A percentile compares a stretch with the other conserved stretches of the same genome.
phyloP scores from a whole-genome alignment of 1,140 invertebrate species.

The Physella acuta region DNA sequence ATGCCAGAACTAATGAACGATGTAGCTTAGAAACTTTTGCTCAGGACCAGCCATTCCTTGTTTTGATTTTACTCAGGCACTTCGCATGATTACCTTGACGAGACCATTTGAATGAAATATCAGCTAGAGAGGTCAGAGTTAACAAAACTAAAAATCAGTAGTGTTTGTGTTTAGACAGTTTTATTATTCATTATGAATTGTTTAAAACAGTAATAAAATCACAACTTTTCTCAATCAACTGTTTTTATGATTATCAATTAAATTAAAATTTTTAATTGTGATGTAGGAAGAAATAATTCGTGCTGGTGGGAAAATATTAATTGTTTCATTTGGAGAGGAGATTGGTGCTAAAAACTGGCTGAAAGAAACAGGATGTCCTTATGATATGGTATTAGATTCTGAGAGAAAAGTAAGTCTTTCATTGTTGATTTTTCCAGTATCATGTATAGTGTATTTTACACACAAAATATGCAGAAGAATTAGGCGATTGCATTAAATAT shows the following conservation, averaged over 20 bases:
- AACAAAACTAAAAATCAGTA: too few species aligned
- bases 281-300: neutral
- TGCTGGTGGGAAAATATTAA: neutral
- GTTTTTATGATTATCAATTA: too few species aligned
- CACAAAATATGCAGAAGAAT: too few species aligned
- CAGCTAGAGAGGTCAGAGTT: conserved; percentile 35
- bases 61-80: conserved; percentile 47
- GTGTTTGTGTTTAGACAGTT: too few species aligned
- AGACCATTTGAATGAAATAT: conserved; percentile 39
- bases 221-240: too few species aligned
- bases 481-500: neutral
- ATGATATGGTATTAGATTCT: neutral
- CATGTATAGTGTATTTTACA: too few species aligned
- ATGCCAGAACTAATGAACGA: conserved; percentile 35
- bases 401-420: neutral
- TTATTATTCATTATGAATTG: too few species aligned
- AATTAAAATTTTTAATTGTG: too few species aligned
- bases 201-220: too few species aligned
- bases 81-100: conserved; percentile 58
- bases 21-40: conserved; percentile 32
- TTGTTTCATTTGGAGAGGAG: neutral
- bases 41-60: conserved; percentile 20
- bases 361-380: neutral
- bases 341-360: neutral
- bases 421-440: too few species aligned